Base-by-base conservation (phyloP, 1,140 invertebrate genomes). In the Brachionus manjavacas region DNA sequence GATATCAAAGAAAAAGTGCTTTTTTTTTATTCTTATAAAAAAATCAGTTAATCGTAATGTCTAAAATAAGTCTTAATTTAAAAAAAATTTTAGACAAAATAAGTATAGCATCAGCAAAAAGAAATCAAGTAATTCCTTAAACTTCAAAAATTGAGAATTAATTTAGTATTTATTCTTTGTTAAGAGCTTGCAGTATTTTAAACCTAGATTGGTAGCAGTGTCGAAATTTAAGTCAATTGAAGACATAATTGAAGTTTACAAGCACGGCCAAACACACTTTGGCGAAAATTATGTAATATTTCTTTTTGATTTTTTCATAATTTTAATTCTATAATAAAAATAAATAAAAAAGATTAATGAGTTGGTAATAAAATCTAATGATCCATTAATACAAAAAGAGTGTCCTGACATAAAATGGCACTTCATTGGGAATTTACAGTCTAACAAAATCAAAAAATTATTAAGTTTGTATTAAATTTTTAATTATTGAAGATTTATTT, bases 341-440 rank as follows among this genome's bases (percentile, higher is more conserved):
- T 12, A 16, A 70, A 74, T 20, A 43, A 35, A 46, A 74, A 46
- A 74, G 70, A 41, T 97, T 0, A 93, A 97, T 88, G 96, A 98
- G 91, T 88, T 98, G 11, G 90, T 92, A 55, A 93, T 95, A 55
- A 99, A 99, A 91, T 92, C 93, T 14, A 91, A 88, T 83, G 91
- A 94, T 89, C 87, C 91, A 43, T 89, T 92, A 92, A 93, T 98
- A 85, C 85, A 94, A 72, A 91, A 93, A 80, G 91, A 93, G 87
- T 98, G 96, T 89, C 92, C 92, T 85, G 95, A 99, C 31, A 97
- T 99, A 68, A 92, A 92, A 87, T 99, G 97, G 97, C 97, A 99
- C 90, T 97, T 96, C 86, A 99, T 99, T 88, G 97, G 97, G 0
- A 94, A 95, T 88, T 89, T 99, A 64, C 97, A 99, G 90, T 92